These are phyloP conservation scores for Mionectes olivaceus DNA, from an alignment of 2,797 vertebrate genomes.

Conservation along the genomic window DNA sequence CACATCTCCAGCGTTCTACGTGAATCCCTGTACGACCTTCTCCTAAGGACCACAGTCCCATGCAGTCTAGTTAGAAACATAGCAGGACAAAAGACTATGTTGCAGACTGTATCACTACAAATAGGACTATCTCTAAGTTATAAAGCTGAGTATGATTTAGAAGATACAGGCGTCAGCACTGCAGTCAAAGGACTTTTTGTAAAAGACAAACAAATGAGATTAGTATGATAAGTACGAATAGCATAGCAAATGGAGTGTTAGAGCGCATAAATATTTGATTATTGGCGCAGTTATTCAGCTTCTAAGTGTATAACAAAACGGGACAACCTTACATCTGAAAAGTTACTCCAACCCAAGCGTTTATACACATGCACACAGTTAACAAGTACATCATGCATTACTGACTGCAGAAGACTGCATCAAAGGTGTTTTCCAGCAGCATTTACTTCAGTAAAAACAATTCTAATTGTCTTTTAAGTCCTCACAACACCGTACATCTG, in stretches of 20 bases:
- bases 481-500: neutral
- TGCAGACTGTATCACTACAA: neutral
- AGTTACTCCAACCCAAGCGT: neutral
- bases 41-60: fast-evolving
- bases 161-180: fast-evolving
- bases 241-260: neutral
- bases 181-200: neutral
- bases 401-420: neutral
- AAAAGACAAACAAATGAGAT: neutral
- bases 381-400: neutral
- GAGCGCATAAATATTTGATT: neutral
- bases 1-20: fast-evolving
- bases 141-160: neutral
- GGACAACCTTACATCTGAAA: neutral
- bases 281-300: neutral
- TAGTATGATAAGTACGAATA: neutral
- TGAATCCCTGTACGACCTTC: neutral
- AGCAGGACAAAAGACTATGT: neutral
- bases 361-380: neutral
- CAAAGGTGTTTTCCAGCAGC: neutral
- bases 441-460: neutral
- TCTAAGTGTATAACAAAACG: neutral
- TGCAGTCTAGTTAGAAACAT: fast-evolving
- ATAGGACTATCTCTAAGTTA: neutral
- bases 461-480: neutral